Evolutionary conservation across 2,888 invertebrate genomes (phyloP).

Genomic region (Tachina fera): DNA sequence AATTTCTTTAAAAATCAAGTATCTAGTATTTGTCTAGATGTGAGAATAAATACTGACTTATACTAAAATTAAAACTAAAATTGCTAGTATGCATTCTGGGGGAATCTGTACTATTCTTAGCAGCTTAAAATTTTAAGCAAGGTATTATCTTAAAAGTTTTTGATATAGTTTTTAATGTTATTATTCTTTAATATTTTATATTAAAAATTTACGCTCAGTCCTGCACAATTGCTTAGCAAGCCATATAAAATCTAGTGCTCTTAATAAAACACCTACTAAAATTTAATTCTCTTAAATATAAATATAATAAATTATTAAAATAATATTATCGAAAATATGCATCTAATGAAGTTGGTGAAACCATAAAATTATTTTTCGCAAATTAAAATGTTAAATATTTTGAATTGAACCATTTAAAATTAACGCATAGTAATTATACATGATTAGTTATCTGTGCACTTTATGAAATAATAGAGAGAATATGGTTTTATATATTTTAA

Average conservation of each 20-base stretch:
- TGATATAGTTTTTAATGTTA: no score
- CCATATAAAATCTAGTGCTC: no score
- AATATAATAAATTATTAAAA: neutral
- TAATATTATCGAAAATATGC: neutral
- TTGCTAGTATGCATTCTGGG: no score
- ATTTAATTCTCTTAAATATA: neutral
- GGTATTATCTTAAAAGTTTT: no score
- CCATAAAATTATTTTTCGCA: conserved; percentile 14
- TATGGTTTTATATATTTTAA: neutral
- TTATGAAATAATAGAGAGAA: neutral
- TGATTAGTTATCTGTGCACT: neutral
- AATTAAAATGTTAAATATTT: neutral
- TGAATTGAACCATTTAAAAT: neutral
- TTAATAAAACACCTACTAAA: no score
- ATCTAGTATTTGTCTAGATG: no score
- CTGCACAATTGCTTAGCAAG: no score
- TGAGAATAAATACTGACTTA: no score
- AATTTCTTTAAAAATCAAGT: no score
- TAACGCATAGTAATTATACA: neutral
- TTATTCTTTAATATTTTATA: neutral
- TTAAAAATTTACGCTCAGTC: neutral
- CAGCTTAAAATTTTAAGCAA: no score
- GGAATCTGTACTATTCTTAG: no score
- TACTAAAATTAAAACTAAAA: no score
- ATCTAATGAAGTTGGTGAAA: conserved; percentile 16